Base-by-base conservation (phyloP, 2,113 vertebrate species). In the Phyllostomus discolor region DNA sequence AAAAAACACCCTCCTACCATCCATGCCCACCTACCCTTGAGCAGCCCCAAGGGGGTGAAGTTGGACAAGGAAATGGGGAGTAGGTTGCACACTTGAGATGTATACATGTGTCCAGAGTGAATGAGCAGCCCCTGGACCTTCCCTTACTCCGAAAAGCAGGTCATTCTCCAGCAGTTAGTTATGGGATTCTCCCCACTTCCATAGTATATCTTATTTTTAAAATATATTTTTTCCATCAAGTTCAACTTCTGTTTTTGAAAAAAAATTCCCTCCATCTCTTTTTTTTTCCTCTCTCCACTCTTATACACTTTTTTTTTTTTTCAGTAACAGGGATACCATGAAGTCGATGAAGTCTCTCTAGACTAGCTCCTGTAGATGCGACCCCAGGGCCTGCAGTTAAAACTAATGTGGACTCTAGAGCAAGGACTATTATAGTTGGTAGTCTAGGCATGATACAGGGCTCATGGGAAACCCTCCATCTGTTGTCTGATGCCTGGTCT, bases 251-350 rank as follows among this genome's bases (percentile, higher is more conserved):
- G 94, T 97, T 97, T 98, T 98, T 97, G 31, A 66, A 64, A 66
- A 64, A n/a, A 66, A 16, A 72, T 95, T 97, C 95, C 80, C 80
- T 92, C 97, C 97, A 98, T 98, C 98, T 84, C 95, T 92, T 92
- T 98, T 98, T 98, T 98, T 98, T 98, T 97, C 97, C 97, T 96
- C 97, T 98, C 97, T 96, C 96, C 97, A 97, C 98, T 98, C 98
- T 98, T 98, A 98, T 96, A 97, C 97, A 97, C 97, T 82, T 97
- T 97, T 97, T 46, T 73, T 72, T 41, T 43, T 67, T 98, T 98
- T 99, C 99, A 99, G 99, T 99, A 99, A 99, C 99, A 99, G 99
- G 99, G 99, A 99, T 99, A 99, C 99, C 99, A 99, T 99, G 99
- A 99, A 98, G 99, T 99, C 98, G 99, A 99, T 99, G 99, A 99